Conservation (phyloP, 2,113 vertebrate genomes). For the Solea senegalensis region DNA sequence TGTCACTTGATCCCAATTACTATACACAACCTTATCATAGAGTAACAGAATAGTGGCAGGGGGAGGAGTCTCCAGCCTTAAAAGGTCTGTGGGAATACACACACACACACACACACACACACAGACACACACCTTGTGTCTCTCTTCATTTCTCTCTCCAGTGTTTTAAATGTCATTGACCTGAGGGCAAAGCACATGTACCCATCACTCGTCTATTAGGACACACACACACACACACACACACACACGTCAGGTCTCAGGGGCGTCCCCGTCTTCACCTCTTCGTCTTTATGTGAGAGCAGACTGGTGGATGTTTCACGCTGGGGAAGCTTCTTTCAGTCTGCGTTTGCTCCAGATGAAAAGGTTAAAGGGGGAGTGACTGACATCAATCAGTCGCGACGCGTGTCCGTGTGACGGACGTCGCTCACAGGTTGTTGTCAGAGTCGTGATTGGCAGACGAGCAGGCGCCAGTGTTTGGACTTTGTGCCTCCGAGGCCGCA, state of each 20-base stretch:
- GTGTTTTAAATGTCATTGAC: constrained; percentile 81
- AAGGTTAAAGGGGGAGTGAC: constrained; percentile 16
- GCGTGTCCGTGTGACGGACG: constrained; percentile 7
- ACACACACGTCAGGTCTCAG: constrained; percentile 49
- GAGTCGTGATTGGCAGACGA: constrained; percentile 13
- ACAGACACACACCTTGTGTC: constrained; percentile 1
- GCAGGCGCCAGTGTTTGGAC: too few relatives aligned
- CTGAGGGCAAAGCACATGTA: constrained; percentile 66
- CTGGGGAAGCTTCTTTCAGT: constrained; percentile 4
- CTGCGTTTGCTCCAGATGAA: neutral
- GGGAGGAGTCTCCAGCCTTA: constrained; percentile 32
- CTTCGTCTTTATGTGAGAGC: neutral
- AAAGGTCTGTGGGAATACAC: constrained; percentile 41
- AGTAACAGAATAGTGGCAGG: constrained; percentile 29
- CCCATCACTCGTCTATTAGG: constrained; percentile 57
- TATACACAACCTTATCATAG: constrained; percentile 38
- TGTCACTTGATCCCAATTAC: constrained; percentile 36
- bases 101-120: constrained; percentile 29
- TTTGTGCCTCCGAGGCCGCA: too few relatives aligned
- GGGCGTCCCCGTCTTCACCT: constrained; percentile 28
- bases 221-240: constrained; percentile 55
- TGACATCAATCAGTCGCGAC: constrained; percentile 32
- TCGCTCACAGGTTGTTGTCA: neutral
- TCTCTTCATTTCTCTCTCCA: constrained; percentile 39
- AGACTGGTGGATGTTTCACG: constrained; percentile 18